Evolutionary conservation across 1,140 invertebrate genomes (phyloP).

Genomic region (Drosophila auraria): DNA sequence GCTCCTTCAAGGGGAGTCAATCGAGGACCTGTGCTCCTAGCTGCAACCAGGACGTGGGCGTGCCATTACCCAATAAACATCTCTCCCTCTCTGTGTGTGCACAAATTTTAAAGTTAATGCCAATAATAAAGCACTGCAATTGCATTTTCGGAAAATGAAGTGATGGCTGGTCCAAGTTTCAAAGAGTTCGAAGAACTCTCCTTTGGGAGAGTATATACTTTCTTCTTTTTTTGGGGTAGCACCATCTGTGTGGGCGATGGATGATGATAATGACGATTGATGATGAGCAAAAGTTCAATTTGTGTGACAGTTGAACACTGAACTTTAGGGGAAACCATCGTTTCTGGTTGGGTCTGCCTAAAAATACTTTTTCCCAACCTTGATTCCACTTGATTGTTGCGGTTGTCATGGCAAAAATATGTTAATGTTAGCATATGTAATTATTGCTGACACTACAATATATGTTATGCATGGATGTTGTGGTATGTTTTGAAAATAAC

Average conservation of each 20-base stretch:
- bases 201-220: background rate
- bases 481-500: slow-evolving; percentile 17
- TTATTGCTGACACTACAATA: slow-evolving; percentile 23
- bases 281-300: slow-evolving; percentile 32
- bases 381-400: slow-evolving; percentile 33
- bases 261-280: slow-evolving; percentile 20
- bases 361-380: slow-evolving; percentile 33
- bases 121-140: slow-evolving; percentile 33
- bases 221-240: background rate
- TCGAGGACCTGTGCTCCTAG: slow-evolving; percentile 78
- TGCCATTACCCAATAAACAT: slow-evolving; percentile 12
- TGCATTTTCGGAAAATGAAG: slow-evolving; percentile 37
- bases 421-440: slow-evolving; percentile 30
- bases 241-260: slow-evolving; percentile 14
- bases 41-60: background rate
- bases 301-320: slow-evolving; percentile 39
- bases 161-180: background rate
- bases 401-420: slow-evolving; percentile 37
- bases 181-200: background rate
- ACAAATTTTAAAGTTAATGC: slow-evolving; percentile 37
- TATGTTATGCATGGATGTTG: slow-evolving; percentile 1
- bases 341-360: slow-evolving; percentile 14
- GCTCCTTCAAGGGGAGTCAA: slow-evolving; percentile 77
- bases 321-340: slow-evolving; percentile 21
- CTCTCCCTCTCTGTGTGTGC: slow-evolving; percentile 30